Evolutionary conservation across 2,113 vertebrate species (phyloP).

Genomic region (Vicugna pacos): DNA sequence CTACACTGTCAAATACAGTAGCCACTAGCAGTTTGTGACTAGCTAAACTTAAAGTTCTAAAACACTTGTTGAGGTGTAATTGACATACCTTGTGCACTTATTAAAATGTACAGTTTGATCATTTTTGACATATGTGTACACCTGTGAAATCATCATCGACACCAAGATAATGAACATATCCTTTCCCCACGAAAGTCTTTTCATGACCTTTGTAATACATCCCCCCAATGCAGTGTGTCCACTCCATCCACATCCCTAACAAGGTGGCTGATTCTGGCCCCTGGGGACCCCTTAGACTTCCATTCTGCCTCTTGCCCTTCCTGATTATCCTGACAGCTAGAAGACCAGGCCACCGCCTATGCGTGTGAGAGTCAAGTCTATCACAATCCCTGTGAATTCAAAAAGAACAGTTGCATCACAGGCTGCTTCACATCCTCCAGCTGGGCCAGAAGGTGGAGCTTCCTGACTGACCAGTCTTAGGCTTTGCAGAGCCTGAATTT

Average conservation of each 20-base stretch:
- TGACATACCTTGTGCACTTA: background rate
- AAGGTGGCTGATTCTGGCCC: conserved; percentile 93
- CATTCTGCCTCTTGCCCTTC: conserved; percentile 89
- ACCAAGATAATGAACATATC: background rate
- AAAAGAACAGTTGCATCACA: conserved; percentile 77
- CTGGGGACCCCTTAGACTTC: conserved; percentile 87
- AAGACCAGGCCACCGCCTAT: conserved; percentile 89
- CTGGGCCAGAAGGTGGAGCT: background rate
- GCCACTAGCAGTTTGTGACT: background rate
- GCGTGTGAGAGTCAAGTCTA: conserved; percentile 92
- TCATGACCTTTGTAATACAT: background rate
- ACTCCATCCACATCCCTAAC: conserved; percentile 90
- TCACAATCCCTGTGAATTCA: conserved; percentile 91
- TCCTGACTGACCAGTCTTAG: background rate
- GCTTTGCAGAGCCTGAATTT: background rate
- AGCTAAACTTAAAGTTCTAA: background rate
- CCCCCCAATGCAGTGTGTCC: conserved; percentile 83
- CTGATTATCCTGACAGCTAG: conserved; percentile 89
- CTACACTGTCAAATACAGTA: background rate
- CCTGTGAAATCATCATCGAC: background rate
- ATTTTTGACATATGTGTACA: background rate
- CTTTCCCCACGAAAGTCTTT: background rate
- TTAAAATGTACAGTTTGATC: background rate
- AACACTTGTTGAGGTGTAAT: background rate
- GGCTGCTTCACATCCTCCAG: background rate